Evolutionary conservation across 1,140 invertebrate species (phyloP).

Genomic region (Drosophila pandora): DNA sequence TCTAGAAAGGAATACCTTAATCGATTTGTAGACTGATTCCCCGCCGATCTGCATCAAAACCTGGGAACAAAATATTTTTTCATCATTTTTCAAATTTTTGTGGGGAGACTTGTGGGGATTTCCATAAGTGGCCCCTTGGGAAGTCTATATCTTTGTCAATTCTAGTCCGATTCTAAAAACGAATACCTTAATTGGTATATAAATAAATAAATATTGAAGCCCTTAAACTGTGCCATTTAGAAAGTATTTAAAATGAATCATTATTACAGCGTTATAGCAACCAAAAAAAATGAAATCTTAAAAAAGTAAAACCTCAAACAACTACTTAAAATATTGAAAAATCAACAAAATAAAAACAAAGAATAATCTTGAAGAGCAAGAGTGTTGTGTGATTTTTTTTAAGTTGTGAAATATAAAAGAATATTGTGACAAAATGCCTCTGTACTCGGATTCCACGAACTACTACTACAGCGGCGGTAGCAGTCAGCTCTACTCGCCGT

Average conservation of each 20-base stretch:
- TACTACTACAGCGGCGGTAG: slow-evolving; percentile 83
- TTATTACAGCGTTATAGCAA: slow-evolving; percentile 17
- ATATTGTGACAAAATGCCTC: slow-evolving; percentile 63
- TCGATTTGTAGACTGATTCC: too few species aligned
- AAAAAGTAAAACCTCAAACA: background rate
- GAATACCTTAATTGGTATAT: too few species aligned
- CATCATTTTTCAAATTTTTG: too few species aligned
- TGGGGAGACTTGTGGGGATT: too few species aligned
- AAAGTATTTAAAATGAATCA: background rate
- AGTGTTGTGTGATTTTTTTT: slow-evolving; percentile 14
- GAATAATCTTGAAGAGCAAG: background rate
- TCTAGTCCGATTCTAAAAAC: too few species aligned
- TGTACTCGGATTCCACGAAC: slow-evolving; percentile 76
- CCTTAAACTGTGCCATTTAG: slow-evolving; percentile 26
- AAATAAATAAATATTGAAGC: background rate
- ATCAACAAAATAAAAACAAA: slow-evolving; percentile 23
- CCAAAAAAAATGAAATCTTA: slow-evolving; percentile 30
- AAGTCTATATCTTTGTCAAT: too few species aligned
- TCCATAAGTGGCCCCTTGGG: too few species aligned
- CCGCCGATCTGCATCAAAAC: too few species aligned
- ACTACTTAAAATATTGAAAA: slow-evolving; percentile 17
- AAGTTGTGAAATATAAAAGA: slow-evolving; percentile 5
- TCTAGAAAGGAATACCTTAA: too few species aligned
- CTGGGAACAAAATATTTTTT: too few species aligned
- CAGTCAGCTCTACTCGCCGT: slow-evolving; percentile 84